Percentiles rank a stretch among this genome's conserved stretches.
These are phyloP conservation scores for Synanthedon tipuliformis DNA, from an alignment of 2,888 invertebrate species.

Conservation along the genomic window DNA sequence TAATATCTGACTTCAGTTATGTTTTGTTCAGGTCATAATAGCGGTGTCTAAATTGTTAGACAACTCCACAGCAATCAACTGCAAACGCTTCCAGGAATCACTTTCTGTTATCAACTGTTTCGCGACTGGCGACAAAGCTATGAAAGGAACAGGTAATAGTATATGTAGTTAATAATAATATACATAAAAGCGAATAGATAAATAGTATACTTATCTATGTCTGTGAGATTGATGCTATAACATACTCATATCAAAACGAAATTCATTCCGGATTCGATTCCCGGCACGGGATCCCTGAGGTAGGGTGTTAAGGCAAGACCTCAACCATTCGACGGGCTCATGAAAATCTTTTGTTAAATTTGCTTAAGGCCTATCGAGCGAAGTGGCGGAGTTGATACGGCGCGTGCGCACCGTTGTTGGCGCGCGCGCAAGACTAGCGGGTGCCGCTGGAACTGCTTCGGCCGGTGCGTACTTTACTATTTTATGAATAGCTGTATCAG, in stretches of 20 bases:
- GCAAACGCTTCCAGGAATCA: slow-evolving; percentile 94
- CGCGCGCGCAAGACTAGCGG: slow-evolving; percentile 94
- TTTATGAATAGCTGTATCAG: too few species aligned
- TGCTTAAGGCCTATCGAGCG: slow-evolving; percentile 78
- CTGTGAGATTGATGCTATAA: too few species aligned
- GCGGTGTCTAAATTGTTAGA: slow-evolving; percentile 95
- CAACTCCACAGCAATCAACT: slow-evolving; percentile 89
- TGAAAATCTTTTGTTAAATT: not conserved
- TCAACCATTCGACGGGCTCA: not conserved
- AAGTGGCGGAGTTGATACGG: slow-evolving; percentile 93
- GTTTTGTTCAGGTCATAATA: slow-evolving; percentile 81
- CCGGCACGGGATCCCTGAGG: too few species aligned
- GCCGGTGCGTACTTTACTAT: slow-evolving; percentile 25
- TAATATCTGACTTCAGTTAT: not conserved
- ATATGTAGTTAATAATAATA: slow-evolving; percentile 11
- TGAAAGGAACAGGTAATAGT: slow-evolving; percentile 85
- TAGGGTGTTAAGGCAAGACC: too few species aligned
- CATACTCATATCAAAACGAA: too few species aligned
- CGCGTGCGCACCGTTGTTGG: slow-evolving; percentile 94
- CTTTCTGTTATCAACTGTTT: slow-evolving; percentile 93
- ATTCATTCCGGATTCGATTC: too few species aligned
- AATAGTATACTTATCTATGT: too few species aligned
- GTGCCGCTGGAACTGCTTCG: slow-evolving; percentile 69
- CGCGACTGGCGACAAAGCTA: slow-evolving; percentile 91
- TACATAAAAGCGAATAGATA: not conserved